Evolutionary conservation across 1,140 invertebrate genomes (phyloP).

Genomic region (Sipha flava): DNA sequence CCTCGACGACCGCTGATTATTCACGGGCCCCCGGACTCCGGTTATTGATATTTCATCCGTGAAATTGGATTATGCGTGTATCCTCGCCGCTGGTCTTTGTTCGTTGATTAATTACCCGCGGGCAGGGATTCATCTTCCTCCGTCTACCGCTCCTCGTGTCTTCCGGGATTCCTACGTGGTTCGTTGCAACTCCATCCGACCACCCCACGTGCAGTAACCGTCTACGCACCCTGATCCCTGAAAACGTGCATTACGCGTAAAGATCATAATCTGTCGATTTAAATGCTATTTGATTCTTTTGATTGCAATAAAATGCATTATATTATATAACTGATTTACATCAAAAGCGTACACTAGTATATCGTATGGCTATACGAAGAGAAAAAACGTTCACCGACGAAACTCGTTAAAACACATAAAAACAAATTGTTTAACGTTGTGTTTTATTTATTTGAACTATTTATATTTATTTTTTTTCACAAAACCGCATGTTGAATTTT

Average conservation of each 20-base stretch:
- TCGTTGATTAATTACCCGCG: constrained; percentile 25
- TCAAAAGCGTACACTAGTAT: neutral
- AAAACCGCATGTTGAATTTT: neutral
- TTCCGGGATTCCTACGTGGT: neutral
- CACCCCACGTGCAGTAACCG: neutral
- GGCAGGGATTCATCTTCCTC: constrained; percentile 15
- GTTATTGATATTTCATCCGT: constrained; percentile 31
- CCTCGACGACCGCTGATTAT: constrained; percentile 16
- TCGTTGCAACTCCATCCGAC: neutral
- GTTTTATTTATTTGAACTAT: neutral
- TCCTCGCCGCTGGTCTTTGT: neutral
- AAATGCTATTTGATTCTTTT: neutral
- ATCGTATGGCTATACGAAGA: neutral
- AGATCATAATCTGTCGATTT: constrained; percentile 3
- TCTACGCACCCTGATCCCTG: too few species aligned
- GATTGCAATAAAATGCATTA: neutral
- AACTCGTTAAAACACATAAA: neutral
- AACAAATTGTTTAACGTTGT: neutral
- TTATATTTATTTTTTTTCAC: neutral
- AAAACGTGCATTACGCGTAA: neutral
- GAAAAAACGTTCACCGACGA: neutral
- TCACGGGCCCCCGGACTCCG: constrained; percentile 1
- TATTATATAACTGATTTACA: neutral
- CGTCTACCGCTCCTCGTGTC: neutral
- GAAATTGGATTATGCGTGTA: constrained; percentile 28